A percentile compares a stretch with the other conserved stretches of the same genome.
Evolutionary conservation across 2,888 invertebrate species (phyloP).

Genomic region (Pollenia angustigena): DNA sequence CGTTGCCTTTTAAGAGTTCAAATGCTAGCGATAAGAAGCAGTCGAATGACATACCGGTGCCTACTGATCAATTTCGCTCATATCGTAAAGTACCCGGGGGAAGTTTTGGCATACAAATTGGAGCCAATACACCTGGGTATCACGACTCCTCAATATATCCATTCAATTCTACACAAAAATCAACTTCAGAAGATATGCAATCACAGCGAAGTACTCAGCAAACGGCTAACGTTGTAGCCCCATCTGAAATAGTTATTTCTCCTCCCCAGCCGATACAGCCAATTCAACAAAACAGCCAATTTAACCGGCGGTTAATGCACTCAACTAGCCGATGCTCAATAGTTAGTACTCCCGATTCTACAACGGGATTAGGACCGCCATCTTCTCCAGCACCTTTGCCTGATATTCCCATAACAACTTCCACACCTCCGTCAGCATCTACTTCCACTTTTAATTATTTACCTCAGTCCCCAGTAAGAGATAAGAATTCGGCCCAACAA

Average conservation of each 20-base stretch:
- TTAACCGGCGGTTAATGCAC: constrained; percentile 76
- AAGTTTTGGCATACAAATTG: constrained; percentile 84
- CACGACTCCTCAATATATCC: constrained; percentile 72
- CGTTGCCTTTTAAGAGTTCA: constrained; percentile 83
- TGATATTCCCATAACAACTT: constrained; percentile 42
- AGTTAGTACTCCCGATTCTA: constrained; percentile 75
- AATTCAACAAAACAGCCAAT: constrained; percentile 30
- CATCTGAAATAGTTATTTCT: constrained; percentile 53
- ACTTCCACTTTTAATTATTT: constrained; percentile 39
- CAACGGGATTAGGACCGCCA: constrained; percentile 77
- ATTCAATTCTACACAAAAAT: constrained; percentile 61
- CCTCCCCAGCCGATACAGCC: background rate
- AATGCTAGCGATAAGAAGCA: constrained; percentile 80
- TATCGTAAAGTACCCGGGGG: constrained; percentile 88
- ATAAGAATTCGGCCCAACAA: constrained; percentile 38
- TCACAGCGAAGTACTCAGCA: constrained; percentile 9
- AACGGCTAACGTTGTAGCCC: background rate
- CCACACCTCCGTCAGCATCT: constrained; percentile 40
- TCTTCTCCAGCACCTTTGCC: constrained; percentile 79
- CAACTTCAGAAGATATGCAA: constrained; percentile 36
- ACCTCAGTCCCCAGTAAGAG: constrained; percentile 42
- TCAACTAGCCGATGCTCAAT: constrained; percentile 80
- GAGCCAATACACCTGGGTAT: constrained; percentile 82
- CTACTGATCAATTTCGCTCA: constrained; percentile 91
- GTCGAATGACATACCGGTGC: constrained; percentile 87